Conservation (phyloP, 2,888 invertebrate genomes). For the Cepaea hortensis region DNA sequence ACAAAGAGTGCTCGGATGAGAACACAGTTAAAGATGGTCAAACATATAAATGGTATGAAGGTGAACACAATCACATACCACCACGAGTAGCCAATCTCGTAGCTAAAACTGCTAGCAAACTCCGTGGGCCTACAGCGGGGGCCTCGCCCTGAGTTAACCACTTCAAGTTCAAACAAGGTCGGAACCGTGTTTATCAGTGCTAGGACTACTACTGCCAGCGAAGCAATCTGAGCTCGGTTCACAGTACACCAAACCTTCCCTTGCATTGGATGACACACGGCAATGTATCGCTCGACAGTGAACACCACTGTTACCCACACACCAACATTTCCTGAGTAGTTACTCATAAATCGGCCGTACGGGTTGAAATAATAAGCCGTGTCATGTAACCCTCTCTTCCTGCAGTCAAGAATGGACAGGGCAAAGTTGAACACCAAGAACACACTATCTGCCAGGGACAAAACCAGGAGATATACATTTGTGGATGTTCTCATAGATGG, state of each 20-base stretch:
- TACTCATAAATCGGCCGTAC: slow-evolving; percentile 81
- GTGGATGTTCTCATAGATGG: slow-evolving; percentile 74
- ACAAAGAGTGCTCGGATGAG: slow-evolving; percentile 80
- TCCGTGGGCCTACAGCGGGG: slow-evolving; percentile 67
- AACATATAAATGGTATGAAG: slow-evolving; percentile 82
- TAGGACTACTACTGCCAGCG: slow-evolving; percentile 80
- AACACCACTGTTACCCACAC: slow-evolving; percentile 87
- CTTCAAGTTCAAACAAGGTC: slow-evolving; percentile 81
- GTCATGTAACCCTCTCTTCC: slow-evolving; percentile 33
- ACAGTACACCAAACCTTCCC: slow-evolving; percentile 78
- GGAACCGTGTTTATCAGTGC: slow-evolving; percentile 82
- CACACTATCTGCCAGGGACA: slow-evolving; percentile 84
- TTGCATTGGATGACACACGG: slow-evolving; percentile 85
- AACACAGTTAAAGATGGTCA: slow-evolving; percentile 85
- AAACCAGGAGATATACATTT: slow-evolving; percentile 82
- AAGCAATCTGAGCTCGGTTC: slow-evolving; percentile 82
- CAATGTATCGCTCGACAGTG: slow-evolving; percentile 86
- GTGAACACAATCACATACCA: slow-evolving; percentile 77
- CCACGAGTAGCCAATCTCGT: slow-evolving; percentile 82
- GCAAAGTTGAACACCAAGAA: slow-evolving; percentile 81
- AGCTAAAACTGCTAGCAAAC: slow-evolving; percentile 79
- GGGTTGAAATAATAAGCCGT: slow-evolving; percentile 78
- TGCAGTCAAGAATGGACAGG: slow-evolving; percentile 79
- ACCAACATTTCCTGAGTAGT: slow-evolving; percentile 83
- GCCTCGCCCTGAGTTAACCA: slow-evolving; percentile 46